A percentile compares a stretch with the other conserved stretches of the same genome.
Conservation (phyloP, 2,797 vertebrate species). For the Lindbergichthys nudifrons region DNA sequence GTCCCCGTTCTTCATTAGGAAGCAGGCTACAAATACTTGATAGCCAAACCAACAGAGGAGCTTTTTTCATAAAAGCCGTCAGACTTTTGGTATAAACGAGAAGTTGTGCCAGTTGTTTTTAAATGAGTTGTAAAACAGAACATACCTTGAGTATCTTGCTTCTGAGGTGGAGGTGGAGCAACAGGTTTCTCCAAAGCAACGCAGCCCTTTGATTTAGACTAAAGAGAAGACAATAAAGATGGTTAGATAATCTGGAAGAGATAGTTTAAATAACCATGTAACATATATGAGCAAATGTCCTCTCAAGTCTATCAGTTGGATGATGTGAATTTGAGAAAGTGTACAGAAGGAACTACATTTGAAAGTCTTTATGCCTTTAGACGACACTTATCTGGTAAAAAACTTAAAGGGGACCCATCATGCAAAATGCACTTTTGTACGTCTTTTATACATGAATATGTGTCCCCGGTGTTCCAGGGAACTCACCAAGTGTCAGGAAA, state of each 20-base stretch:
- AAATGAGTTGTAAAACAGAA: neutral
- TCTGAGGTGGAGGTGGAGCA: constrained; percentile 73
- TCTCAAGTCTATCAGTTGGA: neutral
- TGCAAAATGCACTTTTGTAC: too few relatives aligned
- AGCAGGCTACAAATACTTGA: too few relatives aligned
- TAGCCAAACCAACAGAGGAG: neutral
- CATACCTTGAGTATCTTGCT: constrained; percentile 90
- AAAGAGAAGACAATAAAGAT: constrained; percentile 42
- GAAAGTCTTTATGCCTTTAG: too few relatives aligned
- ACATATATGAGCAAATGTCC: neutral
- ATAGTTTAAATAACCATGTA: neutral
- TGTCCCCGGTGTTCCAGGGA: too few relatives aligned
- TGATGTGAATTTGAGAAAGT: too few relatives aligned
- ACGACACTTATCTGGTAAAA: too few relatives aligned
- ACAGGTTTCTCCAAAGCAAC: constrained; percentile 75
- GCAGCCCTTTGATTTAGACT: constrained; percentile 79
- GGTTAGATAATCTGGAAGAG: neutral
- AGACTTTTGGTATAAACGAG: neutral
- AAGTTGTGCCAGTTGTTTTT: neutral
- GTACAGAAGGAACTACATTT: too few relatives aligned
- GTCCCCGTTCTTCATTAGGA: too few relatives aligned
- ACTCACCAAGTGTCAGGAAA: too few relatives aligned
- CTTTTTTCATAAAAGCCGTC: neutral
- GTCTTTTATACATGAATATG: too few relatives aligned
- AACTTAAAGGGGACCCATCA: too few relatives aligned